Percentiles rank a stretch among this genome's conserved stretches.
Conservation (phyloP, 2,113 vertebrate species). For the Tachysurus fulvidraco region DNA sequence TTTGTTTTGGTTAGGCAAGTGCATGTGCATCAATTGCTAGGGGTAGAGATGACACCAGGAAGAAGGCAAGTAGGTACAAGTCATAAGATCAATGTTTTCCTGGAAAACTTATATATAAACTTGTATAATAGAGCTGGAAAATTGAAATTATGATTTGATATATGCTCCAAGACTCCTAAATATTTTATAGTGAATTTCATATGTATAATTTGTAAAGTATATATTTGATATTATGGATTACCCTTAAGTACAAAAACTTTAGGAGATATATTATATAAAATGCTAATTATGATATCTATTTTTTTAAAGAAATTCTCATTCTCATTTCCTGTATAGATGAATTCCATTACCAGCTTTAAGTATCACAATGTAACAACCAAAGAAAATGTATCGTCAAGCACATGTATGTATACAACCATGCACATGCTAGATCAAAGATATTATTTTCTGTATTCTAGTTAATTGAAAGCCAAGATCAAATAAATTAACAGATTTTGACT, state of each 20-base stretch:
- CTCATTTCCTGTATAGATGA: slow-evolving; percentile 18
- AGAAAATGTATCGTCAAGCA: background rate
- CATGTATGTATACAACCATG: background rate
- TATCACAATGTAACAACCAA: background rate
- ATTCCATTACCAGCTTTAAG: slow-evolving; percentile 16
- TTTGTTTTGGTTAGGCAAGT: too few relatives aligned
- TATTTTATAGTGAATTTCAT: background rate
- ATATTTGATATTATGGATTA: background rate
- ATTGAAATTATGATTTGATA: too few relatives aligned
- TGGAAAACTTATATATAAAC: too few relatives aligned
- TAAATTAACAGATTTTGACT: background rate
- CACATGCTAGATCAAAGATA: background rate
- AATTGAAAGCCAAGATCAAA: background rate
- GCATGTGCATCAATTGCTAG: too few relatives aligned
- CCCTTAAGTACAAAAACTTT: background rate
- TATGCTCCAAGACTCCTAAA: background rate
- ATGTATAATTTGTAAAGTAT: background rate
- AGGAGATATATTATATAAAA: slow-evolving; percentile 1
- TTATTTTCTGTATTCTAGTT: background rate
- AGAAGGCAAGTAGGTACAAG: too few relatives aligned
- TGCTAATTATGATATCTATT: slow-evolving; percentile 23
- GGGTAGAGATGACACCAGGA: too few relatives aligned
- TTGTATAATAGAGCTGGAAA: too few relatives aligned
- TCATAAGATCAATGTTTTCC: too few relatives aligned
- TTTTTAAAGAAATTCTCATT: background rate